These are phyloP conservation scores for Actenoides lindsayi DNA, from an alignment of 2,113 vertebrate genomes.

Conservation along the genomic window DNA sequence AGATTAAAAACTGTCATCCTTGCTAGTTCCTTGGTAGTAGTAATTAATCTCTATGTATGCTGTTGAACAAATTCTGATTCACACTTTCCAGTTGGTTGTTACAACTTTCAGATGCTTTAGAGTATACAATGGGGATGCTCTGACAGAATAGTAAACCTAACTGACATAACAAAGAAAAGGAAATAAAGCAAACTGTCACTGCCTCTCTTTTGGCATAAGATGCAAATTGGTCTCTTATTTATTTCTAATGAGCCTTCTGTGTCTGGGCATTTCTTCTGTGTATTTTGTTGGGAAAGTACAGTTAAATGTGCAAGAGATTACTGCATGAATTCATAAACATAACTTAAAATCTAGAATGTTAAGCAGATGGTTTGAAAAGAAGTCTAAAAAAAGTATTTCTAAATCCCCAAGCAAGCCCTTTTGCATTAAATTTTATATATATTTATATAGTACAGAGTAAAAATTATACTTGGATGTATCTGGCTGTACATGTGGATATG, in stretches of 20 bases:
- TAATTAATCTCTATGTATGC: not conserved
- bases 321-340: not conserved
- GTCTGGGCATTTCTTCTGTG: not conserved
- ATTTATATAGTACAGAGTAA: not conserved
- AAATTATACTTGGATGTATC: not conserved
- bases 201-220: not conserved
- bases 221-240: not conserved
- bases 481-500: not conserved
- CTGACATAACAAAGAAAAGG: not conserved
- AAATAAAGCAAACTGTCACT: not conserved
- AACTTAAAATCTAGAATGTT: not conserved
- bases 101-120: not conserved
- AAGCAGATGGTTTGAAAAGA: not conserved
- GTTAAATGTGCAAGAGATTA: not conserved
- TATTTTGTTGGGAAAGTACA: not conserved
- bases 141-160: not conserved
- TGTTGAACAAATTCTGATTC: not conserved
- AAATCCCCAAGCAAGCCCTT: not conserved
- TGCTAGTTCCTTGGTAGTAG: not conserved
- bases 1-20: not conserved
- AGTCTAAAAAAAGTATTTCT: not conserved
- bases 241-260: not conserved
- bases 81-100: not conserved
- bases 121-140: not conserved
- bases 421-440: not conserved